Conservation (phyloP, 2,888 invertebrate species). For the Catocala nupta region DNA sequence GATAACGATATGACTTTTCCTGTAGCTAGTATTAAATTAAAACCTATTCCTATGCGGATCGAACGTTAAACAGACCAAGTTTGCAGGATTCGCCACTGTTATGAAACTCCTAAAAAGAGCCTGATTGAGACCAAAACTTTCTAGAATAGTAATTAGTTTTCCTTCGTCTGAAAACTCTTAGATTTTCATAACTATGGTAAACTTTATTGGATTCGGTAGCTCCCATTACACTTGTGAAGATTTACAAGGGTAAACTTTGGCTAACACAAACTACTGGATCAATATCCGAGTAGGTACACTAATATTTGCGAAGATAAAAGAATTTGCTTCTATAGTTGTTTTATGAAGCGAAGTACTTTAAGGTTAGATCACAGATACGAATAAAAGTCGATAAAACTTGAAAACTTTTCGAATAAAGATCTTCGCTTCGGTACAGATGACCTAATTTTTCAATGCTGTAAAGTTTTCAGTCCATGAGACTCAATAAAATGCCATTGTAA, state of each 20-base stretch:
- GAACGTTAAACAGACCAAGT: conserved; percentile 50
- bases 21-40: conserved; percentile 44
- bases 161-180: conserved; percentile 59
- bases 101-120: conserved; percentile 51
- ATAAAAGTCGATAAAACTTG: conserved; percentile 56
- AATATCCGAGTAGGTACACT: conserved; percentile 25
- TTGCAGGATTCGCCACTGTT: conserved; percentile 41
- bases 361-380: conserved; percentile 49
- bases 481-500: conserved; percentile 42
- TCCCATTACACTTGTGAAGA: conserved; percentile 42
- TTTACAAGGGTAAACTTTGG: conserved; percentile 22
- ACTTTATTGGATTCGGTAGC: conserved; percentile 53
- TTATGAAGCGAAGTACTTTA: conserved; percentile 44
- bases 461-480: conserved; percentile 49
- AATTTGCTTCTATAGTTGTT: conserved; percentile 35
- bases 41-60: conserved; percentile 49
- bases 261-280: conserved; percentile 37
- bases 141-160: conserved; percentile 67
- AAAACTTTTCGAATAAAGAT: conserved; percentile 66
- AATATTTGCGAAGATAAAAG: conserved; percentile 34
- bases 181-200: conserved; percentile 66
- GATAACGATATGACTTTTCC: conserved; percentile 33
- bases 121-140: conserved; percentile 65
- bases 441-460: conserved; percentile 62
- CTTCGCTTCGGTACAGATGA: conserved; percentile 58